Evolutionary conservation across 2,888 invertebrate genomes (phyloP).

Genomic region (Priocnemis perturbator): DNA sequence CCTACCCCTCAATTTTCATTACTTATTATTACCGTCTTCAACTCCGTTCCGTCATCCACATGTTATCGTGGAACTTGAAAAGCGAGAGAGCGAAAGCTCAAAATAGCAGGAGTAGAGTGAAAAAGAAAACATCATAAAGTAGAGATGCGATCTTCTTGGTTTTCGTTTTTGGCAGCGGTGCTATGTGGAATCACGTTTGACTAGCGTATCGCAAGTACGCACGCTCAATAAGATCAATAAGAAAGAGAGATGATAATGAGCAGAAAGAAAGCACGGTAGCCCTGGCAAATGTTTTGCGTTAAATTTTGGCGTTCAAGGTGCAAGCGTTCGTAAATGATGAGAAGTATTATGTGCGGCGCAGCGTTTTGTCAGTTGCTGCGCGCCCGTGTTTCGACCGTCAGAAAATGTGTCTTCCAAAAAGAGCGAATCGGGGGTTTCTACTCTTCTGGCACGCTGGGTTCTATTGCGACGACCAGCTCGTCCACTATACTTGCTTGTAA

Average conservation of each 20-base stretch:
- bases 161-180: not conserved
- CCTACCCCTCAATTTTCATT: constrained; percentile 39
- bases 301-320: constrained; percentile 19
- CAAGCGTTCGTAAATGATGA: constrained; percentile 16
- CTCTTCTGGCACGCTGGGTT: constrained; percentile 43
- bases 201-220: too few species aligned
- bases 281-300: not conserved
- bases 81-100: constrained; percentile 13
- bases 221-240: not conserved
- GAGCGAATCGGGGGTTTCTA: constrained; percentile 39
- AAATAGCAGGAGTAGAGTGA: not conserved
- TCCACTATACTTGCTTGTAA: constrained; percentile 70
- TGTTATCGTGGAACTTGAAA: constrained; percentile 64
- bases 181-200: constrained; percentile 34
- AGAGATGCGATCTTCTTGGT: not conserved
- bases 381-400: constrained; percentile 74
- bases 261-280: too few species aligned
- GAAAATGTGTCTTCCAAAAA: constrained; percentile 88
- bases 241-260: constrained; percentile 13
- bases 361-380: constrained; percentile 8
- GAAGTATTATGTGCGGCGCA: constrained; percentile 7
- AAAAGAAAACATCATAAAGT: not conserved
- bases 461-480: constrained; percentile 20
- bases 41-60: constrained; percentile 72
- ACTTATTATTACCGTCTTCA: constrained; percentile 46